Percentiles rank a stretch among this genome's conserved stretches.
Evolutionary conservation across 2,113 vertebrate species (phyloP).

Genomic region (Dicaeum eximium): DNA sequence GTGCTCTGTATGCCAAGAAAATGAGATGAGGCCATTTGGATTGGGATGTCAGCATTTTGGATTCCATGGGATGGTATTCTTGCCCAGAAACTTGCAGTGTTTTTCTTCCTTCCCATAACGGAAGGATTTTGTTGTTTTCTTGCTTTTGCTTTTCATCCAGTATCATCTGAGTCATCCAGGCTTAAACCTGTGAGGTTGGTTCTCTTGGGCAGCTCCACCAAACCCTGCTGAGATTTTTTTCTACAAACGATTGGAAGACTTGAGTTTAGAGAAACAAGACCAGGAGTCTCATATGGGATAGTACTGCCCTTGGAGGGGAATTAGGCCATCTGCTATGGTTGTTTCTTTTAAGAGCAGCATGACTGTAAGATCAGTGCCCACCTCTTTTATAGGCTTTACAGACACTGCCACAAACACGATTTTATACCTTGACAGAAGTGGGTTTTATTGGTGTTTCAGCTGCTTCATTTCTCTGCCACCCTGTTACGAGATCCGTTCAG

Average conservation of each 20-base stretch:
- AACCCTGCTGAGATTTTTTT: background rate
- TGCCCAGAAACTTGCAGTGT: background rate
- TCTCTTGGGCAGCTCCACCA: background rate
- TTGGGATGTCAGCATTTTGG: fast-evolving
- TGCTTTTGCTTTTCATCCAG: background rate
- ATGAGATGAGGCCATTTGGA: background rate
- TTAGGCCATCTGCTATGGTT: background rate
- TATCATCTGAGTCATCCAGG: background rate
- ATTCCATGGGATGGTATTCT: background rate
- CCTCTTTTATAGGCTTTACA: background rate
- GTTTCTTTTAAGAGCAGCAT: background rate
- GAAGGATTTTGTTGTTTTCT: background rate
- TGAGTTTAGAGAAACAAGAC: background rate
- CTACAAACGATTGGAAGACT: background rate
- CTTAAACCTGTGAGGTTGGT: background rate
- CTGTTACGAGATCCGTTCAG: fast-evolving
- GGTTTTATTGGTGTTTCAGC: background rate
- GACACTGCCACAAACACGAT: background rate
- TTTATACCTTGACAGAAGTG: background rate
- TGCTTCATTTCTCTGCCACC: background rate
- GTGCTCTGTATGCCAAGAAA: background rate
- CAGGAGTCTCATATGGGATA: background rate
- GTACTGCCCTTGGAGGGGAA: background rate
- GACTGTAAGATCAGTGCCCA: background rate
- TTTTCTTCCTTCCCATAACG: background rate